Percentiles rank a stretch among this genome's conserved stretches.
Evolutionary conservation across 2,113 vertebrate genomes (phyloP).

Genomic region (Arizona elegans): DNA sequence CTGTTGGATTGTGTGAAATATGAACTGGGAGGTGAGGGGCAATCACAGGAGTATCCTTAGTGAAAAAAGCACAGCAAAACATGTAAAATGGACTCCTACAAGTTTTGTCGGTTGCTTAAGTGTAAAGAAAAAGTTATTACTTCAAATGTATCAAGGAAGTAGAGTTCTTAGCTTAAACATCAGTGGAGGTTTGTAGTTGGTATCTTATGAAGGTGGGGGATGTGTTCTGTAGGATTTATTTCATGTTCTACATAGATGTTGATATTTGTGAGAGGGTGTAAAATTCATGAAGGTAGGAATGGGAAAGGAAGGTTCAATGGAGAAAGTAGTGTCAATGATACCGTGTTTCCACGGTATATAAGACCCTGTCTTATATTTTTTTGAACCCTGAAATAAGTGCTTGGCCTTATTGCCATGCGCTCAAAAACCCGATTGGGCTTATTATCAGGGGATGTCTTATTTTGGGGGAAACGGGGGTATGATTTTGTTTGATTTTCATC

Average conservation of each 20-base stretch:
- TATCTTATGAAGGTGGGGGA: background rate
- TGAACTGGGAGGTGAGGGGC: background rate
- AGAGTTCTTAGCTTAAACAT: background rate
- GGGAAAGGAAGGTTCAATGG: background rate
- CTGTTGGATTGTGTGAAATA: background rate
- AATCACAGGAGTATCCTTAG: background rate
- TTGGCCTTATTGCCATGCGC: too few relatives aligned
- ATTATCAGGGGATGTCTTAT: too few relatives aligned
- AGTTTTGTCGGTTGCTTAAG: background rate
- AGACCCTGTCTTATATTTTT: too few relatives aligned
- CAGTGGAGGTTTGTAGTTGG: background rate
- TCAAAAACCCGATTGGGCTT: too few relatives aligned
- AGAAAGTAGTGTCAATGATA: background rate
- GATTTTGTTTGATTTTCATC: background rate
- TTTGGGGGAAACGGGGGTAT: too few relatives aligned
- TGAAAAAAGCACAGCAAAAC: background rate
- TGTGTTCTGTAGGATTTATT: background rate
- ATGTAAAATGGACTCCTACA: background rate
- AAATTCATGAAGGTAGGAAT: background rate
- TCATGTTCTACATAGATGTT: background rate
- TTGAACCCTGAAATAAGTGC: too few relatives aligned
- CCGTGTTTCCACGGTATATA: too few relatives aligned
- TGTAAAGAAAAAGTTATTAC: background rate
- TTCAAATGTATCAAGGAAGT: background rate
- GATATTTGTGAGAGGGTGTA: background rate